phyloP scores from a whole-genome alignment of 2,888 invertebrate genomes.

The Synergus itoensis region DNA sequence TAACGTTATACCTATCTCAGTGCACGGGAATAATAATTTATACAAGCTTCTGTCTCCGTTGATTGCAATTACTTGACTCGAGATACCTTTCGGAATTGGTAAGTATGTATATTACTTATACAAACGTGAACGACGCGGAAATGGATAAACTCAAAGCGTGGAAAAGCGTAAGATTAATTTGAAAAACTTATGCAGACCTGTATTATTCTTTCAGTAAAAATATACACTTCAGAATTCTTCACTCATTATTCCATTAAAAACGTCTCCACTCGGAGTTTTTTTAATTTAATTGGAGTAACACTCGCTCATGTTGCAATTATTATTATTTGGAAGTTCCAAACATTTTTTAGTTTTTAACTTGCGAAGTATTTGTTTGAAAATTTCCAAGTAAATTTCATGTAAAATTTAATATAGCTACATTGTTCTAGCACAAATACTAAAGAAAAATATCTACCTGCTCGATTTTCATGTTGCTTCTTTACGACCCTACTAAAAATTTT shows the following conservation, averaged over 20 bases:
- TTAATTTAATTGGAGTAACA: too few relatives aligned
- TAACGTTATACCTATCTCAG: slow-evolving; percentile 16
- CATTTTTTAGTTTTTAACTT: too few relatives aligned
- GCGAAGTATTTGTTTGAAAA: too few relatives aligned
- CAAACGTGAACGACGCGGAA: background rate
- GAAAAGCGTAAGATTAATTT: background rate
- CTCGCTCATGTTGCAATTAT: too few relatives aligned
- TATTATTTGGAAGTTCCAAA: too few relatives aligned
- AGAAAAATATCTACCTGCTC: background rate
- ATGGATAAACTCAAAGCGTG: background rate
- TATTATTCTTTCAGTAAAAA: background rate
- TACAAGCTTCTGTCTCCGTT: slow-evolving; percentile 15
- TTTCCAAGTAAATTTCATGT: too few relatives aligned
- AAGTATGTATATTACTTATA: background rate
- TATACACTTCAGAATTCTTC: background rate
- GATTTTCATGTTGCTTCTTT: background rate
- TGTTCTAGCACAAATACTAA: background rate
- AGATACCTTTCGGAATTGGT: slow-evolving; percentile 1
- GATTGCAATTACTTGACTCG: slow-evolving; percentile 30
- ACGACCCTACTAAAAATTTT: background rate
- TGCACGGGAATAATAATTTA: slow-evolving; percentile 25
- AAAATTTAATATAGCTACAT: too few relatives aligned
- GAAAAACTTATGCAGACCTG: background rate
- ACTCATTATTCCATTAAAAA: background rate
- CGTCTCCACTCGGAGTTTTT: too few relatives aligned